Conservation (phyloP, 2,113 vertebrate genomes). For the Pachyramphus minor region DNA sequence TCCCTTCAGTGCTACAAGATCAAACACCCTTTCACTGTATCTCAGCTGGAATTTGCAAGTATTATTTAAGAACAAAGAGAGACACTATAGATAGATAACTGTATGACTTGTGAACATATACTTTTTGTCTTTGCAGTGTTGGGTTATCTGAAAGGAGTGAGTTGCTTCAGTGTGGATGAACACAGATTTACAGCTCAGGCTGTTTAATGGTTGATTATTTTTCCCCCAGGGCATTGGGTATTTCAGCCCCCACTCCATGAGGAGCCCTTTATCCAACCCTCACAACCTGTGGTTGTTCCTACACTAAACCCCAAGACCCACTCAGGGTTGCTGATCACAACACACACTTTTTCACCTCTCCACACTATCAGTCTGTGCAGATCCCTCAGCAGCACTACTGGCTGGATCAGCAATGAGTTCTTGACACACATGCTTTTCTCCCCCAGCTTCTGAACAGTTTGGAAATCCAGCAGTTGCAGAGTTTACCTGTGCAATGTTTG, state of each 20-base stretch:
- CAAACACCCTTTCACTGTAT: not conserved
- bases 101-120: not conserved
- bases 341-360: not conserved
- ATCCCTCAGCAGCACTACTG: not conserved
- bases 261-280: not conserved
- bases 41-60: not conserved
- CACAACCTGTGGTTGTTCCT: not conserved
- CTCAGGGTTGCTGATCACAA: fast-evolving
- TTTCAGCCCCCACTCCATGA: fast-evolving
- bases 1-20: not conserved
- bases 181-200: not conserved
- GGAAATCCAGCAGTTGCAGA: not conserved
- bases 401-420: not conserved
- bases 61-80: not conserved
- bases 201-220: not conserved
- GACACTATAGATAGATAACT: not conserved
- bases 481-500: not conserved
- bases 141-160: not conserved
- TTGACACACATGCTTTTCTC: not conserved
- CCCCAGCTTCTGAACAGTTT: not conserved
- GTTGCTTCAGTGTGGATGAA: not conserved
- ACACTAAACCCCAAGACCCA: not conserved
- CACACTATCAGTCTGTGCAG: not conserved
- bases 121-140: not conserved
- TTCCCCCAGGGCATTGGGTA: not conserved